Conservation (phyloP, 2,888 invertebrate genomes). For the Hypercompe scribonia region DNA sequence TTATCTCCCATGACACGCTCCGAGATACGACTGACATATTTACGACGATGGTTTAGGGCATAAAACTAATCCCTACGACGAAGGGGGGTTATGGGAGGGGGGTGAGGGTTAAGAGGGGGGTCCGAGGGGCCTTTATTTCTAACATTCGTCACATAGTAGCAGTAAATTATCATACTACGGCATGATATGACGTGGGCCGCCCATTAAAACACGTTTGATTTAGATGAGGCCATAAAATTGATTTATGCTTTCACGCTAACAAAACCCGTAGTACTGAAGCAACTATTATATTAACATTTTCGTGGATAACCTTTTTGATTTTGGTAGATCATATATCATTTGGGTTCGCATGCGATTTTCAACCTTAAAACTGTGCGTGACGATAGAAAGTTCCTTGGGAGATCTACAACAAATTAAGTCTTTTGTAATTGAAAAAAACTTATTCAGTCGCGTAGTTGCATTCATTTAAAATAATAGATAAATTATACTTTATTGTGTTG, state of each 20-base stretch:
- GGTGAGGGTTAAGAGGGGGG: slow-evolving; percentile 56
- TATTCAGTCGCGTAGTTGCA: slow-evolving; percentile 82
- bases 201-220: slow-evolving; percentile 88
- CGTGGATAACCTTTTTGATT: slow-evolving; percentile 83
- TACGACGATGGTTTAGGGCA: slow-evolving; percentile 83
- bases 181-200: slow-evolving; percentile 87
- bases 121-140: slow-evolving; percentile 84
- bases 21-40: slow-evolving; percentile 85
- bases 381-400: slow-evolving; percentile 43
- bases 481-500: slow-evolving; percentile 60
- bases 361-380: slow-evolving; percentile 37
- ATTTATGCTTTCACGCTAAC: slow-evolving; percentile 87
- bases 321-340: slow-evolving; percentile 72
- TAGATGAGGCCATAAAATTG: slow-evolving; percentile 88
- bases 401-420: slow-evolving; percentile 69
- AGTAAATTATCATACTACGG: slow-evolving; percentile 87
- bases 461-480: slow-evolving; percentile 60
- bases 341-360: slow-evolving; percentile 33
- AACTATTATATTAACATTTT: slow-evolving; percentile 87
- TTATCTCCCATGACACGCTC: slow-evolving; percentile 77
- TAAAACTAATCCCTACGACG: slow-evolving; percentile 82
- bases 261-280: slow-evolving; percentile 86
- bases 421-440: slow-evolving; percentile 82
- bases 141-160: slow-evolving; percentile 87
- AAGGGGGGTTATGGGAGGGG: slow-evolving; percentile 52